Percentiles rank a stretch among this genome's conserved stretches.
These are phyloP conservation scores for Anguilla obscura DNA, from an alignment of 2,797 vertebrate genomes.

Conservation along the genomic window DNA sequence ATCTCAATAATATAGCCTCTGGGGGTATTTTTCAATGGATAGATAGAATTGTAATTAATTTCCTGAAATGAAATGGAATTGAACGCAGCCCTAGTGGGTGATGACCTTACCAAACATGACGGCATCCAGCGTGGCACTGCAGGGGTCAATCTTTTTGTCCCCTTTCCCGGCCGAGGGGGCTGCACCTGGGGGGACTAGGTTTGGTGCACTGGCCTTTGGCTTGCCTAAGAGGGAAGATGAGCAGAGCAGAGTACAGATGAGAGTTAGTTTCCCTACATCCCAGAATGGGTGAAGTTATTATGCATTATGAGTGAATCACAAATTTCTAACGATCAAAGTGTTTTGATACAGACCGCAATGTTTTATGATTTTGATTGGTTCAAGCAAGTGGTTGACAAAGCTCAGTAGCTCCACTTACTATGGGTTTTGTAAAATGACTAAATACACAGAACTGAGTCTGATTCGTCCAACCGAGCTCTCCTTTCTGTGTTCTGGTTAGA, in stretches of 20 bases:
- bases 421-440: background rate
- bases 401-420: background rate
- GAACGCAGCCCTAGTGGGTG: background rate
- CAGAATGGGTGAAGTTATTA: background rate
- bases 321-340: too few relatives aligned
- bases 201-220: slow-evolving; percentile 43
- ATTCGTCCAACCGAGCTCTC: too few relatives aligned
- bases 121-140: slow-evolving; percentile 73
- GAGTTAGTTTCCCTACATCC: background rate
- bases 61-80: too few relatives aligned
- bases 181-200: slow-evolving; percentile 36
- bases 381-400: background rate
- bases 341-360: too few relatives aligned
- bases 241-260: background rate
- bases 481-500: too few relatives aligned
- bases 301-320: too few relatives aligned
- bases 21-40: background rate
- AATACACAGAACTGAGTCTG: background rate
- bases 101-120: slow-evolving; percentile 74
- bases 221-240: slow-evolving; percentile 56
- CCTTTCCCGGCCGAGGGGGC: slow-evolving; percentile 37
- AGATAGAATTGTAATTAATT: too few relatives aligned
- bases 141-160: slow-evolving; percentile 66
- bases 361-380: background rate
- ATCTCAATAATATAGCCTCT: background rate